Base-by-base conservation (phyloP, 2,888 invertebrate genomes). In the Tipula helvola region DNA sequence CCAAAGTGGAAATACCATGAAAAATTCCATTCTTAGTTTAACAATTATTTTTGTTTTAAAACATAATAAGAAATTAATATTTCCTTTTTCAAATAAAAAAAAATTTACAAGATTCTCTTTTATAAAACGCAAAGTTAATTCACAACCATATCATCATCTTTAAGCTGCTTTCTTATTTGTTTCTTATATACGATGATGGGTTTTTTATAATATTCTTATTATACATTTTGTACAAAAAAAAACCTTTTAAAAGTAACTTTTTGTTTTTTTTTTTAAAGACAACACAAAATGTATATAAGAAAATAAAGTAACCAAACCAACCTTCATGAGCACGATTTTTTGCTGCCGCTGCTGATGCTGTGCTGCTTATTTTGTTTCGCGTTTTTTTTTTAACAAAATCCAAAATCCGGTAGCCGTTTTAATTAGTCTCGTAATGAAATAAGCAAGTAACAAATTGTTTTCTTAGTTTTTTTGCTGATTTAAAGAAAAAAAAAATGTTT, bases 401-500 rank as follows among this genome's bases (percentile, higher is more conserved):
- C 42, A 41, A 85, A 85, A 85, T 85, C 85, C 39, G 42, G 85
- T 85, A 85, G 85, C 85, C 28, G 39, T 85, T 85, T 85, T 85
- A 85, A 85, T 85, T 85, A 85, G 85, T 85, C 42, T 85, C 42
- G 42, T 85, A 85, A 85, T 85, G 85, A 85, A 85, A 85, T 39
- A 85, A 85, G 42, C 85, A 85, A 85, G 85, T 42, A 85, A 85
- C 85, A 85, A 85, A 85, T 85, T 85, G 85, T 42, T 85, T 84
- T 84, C 36, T 36, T 39, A 84, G 84, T 13, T 84, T 71, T 71
- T 28, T 71, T 71, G 28, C 28, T 71, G 16, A 18, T 57, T 71
- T 28, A 28, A 28, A 39, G 39, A 16, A 83, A 83, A 36, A 36
- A 36, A 13, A 83, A 36, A 83, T 7, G 18, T 83, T n/a, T 16